These are phyloP conservation scores for Atta texana DNA, from an alignment of 1,140 invertebrate species.

Conservation along the genomic window DNA sequence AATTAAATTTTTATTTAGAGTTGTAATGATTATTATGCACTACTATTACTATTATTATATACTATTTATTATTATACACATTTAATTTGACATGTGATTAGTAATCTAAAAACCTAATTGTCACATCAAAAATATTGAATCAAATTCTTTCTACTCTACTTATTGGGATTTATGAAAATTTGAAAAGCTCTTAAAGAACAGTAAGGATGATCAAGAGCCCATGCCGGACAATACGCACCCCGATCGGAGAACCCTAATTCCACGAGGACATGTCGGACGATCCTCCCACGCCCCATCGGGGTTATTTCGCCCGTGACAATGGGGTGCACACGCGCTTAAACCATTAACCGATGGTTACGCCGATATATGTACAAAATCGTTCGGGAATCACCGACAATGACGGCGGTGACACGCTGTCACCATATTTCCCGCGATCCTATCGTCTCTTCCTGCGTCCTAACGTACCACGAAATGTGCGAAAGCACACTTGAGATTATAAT, in stretches of 20 bases:
- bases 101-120: not conserved
- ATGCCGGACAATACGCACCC: slow-evolving; percentile 39
- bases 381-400: slow-evolving; percentile 65
- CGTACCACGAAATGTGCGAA: slow-evolving; percentile 34
- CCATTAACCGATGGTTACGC: slow-evolving; percentile 75
- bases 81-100: not conserved
- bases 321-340: slow-evolving; percentile 64
- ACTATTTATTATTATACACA: not conserved
- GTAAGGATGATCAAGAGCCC: slow-evolving; percentile 54
- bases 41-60: not conserved
- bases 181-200: slow-evolving; percentile 16
- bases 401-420: slow-evolving; percentile 58
- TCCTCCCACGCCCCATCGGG: slow-evolving; percentile 73
- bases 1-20: not conserved
- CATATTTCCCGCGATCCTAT: slow-evolving; percentile 69
- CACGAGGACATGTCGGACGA: slow-evolving; percentile 53
- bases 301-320: slow-evolving; percentile 72
- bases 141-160: not conserved
- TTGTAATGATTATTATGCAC: not conserved
- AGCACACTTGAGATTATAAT: slow-evolving; percentile 32
- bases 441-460: slow-evolving; percentile 26
- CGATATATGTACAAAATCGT: slow-evolving; percentile 63
- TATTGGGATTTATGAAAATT: slow-evolving; percentile 18
- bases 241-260: slow-evolving; percentile 70
- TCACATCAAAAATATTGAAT: not conserved